phyloP scores from a whole-genome alignment of 2,113 vertebrate species.

The Thamnophis sirtalis region DNA sequence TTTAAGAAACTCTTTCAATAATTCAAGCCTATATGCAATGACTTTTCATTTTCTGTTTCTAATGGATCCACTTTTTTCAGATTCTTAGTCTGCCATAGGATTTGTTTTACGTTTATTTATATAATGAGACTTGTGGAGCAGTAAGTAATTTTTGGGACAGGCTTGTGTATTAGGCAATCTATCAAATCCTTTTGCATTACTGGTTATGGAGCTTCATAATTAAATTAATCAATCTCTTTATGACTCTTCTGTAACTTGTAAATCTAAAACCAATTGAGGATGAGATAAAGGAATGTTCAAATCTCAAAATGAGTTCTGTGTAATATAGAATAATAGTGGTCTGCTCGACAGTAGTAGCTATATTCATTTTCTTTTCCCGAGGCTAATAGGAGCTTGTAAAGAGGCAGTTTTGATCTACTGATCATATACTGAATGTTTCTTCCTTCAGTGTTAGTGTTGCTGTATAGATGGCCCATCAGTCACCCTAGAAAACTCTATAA shows the following conservation, averaged over 20 bases:
- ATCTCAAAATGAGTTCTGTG: neutral
- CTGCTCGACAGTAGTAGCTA: neutral
- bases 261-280: slow-evolving; percentile 4
- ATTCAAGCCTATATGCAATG: neutral
- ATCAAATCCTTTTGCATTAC: slow-evolving; percentile 38
- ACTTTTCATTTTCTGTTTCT: neutral
- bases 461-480: neutral
- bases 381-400: neutral
- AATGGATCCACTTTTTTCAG: neutral
- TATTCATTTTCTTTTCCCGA: neutral
- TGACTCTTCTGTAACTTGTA: slow-evolving; percentile 34
- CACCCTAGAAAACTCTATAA: neutral
- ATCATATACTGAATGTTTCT: neutral
- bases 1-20: neutral
- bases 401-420: neutral
- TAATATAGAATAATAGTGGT: rapidly evolving
- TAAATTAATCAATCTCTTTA: slow-evolving; percentile 36
- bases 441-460: neutral
- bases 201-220: slow-evolving; percentile 34
- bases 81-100: neutral
- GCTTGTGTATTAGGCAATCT: slow-evolving; percentile 25
- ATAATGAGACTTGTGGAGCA: slow-evolving; percentile 22
- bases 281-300: neutral
- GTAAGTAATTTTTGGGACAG: slow-evolving; percentile 37
- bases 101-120: neutral